Evolutionary conservation across 2,113 vertebrate genomes (phyloP).

Genomic region (Riparia riparia): DNA sequence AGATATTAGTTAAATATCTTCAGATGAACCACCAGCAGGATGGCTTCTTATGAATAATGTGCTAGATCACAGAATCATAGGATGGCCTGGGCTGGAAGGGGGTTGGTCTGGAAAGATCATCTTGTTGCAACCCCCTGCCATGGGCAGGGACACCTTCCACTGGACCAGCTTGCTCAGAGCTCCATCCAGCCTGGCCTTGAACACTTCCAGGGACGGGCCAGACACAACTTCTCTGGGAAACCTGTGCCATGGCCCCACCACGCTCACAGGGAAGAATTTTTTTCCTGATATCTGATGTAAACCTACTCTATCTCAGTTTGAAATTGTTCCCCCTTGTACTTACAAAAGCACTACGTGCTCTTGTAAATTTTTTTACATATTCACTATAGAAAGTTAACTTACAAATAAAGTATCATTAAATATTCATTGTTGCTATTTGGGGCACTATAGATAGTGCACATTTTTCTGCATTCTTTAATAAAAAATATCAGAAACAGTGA

Average conservation of each 20-base stretch:
- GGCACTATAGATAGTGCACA: not conserved
- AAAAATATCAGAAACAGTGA: not conserved
- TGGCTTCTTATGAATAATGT: not conserved
- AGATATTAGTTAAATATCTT: not conserved
- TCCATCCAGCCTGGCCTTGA: accelerated
- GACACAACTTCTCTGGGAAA: accelerated
- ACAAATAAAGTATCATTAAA: not conserved
- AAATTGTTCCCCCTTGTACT: not conserved
- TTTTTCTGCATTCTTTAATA: not conserved
- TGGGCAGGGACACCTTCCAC: accelerated
- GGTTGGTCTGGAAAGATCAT: not conserved
- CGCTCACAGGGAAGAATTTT: accelerated
- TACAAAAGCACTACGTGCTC: not conserved
- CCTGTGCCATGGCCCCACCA: accelerated
- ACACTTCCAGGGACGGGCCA: not conserved
- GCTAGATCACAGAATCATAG: not conserved
- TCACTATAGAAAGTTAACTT: not conserved
- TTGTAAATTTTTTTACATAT: not conserved
- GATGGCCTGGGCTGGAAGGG: not conserved
- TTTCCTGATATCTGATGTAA: not conserved
- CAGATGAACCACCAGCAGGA: not conserved
- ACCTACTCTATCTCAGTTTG: not conserved
- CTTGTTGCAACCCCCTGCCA: accelerated
- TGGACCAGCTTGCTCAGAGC: accelerated
- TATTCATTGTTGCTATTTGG: not conserved